These are phyloP conservation scores for Rissa tridactyla DNA, from an alignment of 2,113 vertebrate genomes.

Conservation along the genomic window DNA sequence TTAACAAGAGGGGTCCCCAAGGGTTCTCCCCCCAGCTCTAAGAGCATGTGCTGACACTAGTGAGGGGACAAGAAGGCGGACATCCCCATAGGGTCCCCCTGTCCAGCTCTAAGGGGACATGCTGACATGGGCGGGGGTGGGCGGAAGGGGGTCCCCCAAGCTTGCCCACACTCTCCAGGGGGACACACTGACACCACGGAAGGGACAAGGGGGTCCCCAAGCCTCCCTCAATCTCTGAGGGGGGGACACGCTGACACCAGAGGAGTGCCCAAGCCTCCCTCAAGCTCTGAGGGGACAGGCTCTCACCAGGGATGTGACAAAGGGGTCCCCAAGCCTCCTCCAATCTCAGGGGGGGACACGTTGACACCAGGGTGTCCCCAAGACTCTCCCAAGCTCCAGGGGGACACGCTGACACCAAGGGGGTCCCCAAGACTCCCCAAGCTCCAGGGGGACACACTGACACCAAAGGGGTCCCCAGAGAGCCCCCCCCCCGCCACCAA, in stretches of 20 bases:
- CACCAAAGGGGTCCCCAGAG: no score
- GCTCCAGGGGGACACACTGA: not conserved
- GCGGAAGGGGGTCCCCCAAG: no score
- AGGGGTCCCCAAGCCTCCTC: no score
- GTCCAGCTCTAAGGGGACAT: not conserved
- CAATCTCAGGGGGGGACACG: no score
- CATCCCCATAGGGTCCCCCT: not conserved
- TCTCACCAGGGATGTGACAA: not conserved
- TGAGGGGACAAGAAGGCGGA: not conserved
- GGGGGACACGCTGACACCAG: no score
- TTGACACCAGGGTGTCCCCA: not conserved
- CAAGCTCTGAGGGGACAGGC: not conserved
- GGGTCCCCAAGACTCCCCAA: not conserved
- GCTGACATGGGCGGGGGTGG: not conserved
- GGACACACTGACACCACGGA: no score
- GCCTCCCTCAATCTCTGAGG: no score
- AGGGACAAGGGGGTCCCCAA: no score
- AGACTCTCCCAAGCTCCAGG: no score
- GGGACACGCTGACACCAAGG: not conserved
- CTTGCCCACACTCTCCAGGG: no score
- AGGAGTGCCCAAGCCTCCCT: no score
- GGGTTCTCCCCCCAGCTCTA: not conserved
- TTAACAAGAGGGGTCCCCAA: not conserved
- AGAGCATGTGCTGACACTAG: not conserved
- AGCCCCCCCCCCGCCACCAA: no score